Evolutionary conservation across 2,888 invertebrate species (phyloP), one percentile per base, ranked within the genome.

Genomic region (Meteorus colon): DNA sequence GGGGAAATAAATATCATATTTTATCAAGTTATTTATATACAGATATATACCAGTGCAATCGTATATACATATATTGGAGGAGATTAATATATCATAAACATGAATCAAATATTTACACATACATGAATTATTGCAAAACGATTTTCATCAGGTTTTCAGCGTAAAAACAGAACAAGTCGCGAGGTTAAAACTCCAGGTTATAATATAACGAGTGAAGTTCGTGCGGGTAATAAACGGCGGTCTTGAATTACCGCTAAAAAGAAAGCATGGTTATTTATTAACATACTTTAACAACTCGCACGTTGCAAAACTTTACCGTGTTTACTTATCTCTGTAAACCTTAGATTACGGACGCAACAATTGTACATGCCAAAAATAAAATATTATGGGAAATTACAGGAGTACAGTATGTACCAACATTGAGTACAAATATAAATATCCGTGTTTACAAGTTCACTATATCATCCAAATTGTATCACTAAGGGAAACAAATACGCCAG

Each of bases 201-300:
- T 19, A 55, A 55, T n/a, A 19, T 37, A 29, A 2, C 12, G 29
- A 24, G 48, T 41, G 48, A 66, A 66, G 24, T 67, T 67, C 27
- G 27, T 16, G 24, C 37, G 27, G 19, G 51, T 67, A 67, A 67
- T 67, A 67, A 45, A 67, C 24, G 51, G 67, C 45, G 24, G 19
- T 10, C 67, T 24, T 12, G 27, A 37, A 67, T 67, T 48, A 67
- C 48, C 31, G 14, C 67, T 19, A 45, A 48, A 67, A 67, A 67
- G 51, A 48, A 41, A 45, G 67, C 67, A 51, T 67, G 19, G 31
- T 67, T 67, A 67, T 67, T 67, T 67, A 67, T 67, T 67, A 67
- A 67, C 48, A 45, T 67, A 27, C 67, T 67, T 67, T 67, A 48
- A 65, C 65, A 48, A 45, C 45, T 48, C 27, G 66, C 48, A 67